A percentile compares a stretch with the other conserved stretches of the same genome.
Evolutionary conservation across 2,797 vertebrate species (phyloP).

Genomic region (Knipowitschia caucasica): DNA sequence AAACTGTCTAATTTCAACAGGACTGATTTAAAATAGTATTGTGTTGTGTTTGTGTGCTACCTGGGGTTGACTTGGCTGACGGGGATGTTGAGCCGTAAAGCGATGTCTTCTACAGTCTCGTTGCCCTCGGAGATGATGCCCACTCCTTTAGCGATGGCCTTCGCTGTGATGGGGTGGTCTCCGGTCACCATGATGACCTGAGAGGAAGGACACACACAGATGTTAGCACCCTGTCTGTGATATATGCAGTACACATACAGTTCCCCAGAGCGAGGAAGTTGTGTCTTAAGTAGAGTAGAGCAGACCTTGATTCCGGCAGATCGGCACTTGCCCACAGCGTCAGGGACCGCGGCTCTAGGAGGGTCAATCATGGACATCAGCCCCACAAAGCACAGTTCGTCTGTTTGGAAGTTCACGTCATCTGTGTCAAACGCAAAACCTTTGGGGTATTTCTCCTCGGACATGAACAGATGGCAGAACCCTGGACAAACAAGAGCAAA

Average conservation of each 20-base stretch:
- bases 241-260: too few relatives aligned
- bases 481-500: conserved; percentile 56
- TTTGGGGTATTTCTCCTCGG: conserved; percentile 88
- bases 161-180: conserved; percentile 91
- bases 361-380: conserved; percentile 96
- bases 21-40: too few relatives aligned
- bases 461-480: conserved; percentile 85
- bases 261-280: too few relatives aligned
- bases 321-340: conserved; percentile 89
- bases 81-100: conserved; percentile 89
- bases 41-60: conserved; percentile 51
- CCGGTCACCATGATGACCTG: conserved; percentile 91
- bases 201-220: background rate
- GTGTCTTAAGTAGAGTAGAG: background rate
- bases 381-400: conserved; percentile 89
- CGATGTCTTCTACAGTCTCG: conserved; percentile 89
- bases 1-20: too few relatives aligned
- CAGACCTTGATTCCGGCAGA: conserved; percentile 87
- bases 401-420: conserved; percentile 87
- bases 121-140: conserved; percentile 82
- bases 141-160: conserved; percentile 86
- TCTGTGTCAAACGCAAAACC: conserved; percentile 91
- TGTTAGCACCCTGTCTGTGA: too few relatives aligned
- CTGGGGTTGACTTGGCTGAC: conserved; percentile 91
- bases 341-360: conserved; percentile 86